Evolutionary conservation across 2,113 vertebrate genomes (phyloP), one percentile per base, ranked within the genome.

Genomic region (Marmota monax): DNA sequence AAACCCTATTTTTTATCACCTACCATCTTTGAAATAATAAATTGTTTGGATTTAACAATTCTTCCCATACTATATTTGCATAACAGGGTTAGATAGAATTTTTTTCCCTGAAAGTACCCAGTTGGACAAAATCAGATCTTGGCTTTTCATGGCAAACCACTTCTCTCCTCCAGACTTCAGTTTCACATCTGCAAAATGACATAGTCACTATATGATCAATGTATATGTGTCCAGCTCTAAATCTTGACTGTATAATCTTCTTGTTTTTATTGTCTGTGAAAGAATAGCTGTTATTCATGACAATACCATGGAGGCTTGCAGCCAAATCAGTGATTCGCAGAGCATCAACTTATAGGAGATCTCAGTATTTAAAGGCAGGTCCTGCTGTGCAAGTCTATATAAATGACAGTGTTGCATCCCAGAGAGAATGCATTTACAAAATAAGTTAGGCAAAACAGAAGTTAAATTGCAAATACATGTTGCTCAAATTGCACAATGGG

Each of bases 401-500:
- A 45, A 85, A 12, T 34, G 86, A 72, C 69, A 34, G 69, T 32
- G 29, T 32, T 37, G 7, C 51, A 65, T 39, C 10, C 7, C 17
- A 58, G 53, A 94, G 73, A 77, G 51, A 48, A 84, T 86, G 67
- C 48, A 32, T 88, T 78, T 82, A 85, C 74, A 89, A 88, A 95
- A 72, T 83, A 89, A 97, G 69, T 65, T 76, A 42, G 74, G 69
- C 78, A 77, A 96, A 93, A 87, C 63, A 89, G 88, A 96, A 94
- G 83, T 72, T 83, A 70, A 74, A 93, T 84, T 94, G 96, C 83
- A 95, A 92, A 93, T 86, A 34, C 29, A 58, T 67, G 87, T 82
- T 73, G 20, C 61, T 92, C 34, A 7, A 72, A 87, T 92, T 61
- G 61, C 79, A 84, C 39, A 79, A 29, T 92, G 86, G 80, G 29